Conservation (phyloP, 2,888 invertebrate genomes). For the Branchellion lobata region DNA sequence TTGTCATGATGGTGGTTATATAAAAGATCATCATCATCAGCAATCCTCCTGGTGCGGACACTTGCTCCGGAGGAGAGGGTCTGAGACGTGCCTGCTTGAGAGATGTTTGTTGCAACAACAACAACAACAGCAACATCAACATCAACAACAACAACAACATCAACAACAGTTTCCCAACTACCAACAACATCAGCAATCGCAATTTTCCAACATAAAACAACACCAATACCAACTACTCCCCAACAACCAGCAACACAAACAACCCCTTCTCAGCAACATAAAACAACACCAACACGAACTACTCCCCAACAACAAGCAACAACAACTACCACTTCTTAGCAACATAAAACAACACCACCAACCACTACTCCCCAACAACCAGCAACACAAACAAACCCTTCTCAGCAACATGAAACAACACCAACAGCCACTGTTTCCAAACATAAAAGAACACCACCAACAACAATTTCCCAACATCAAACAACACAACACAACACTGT, state of each 20-base stretch:
- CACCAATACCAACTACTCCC: neutral
- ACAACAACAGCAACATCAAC: too few species aligned
- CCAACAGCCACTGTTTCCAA: too few species aligned
- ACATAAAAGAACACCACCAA: too few species aligned
- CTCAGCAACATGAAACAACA: too few species aligned
- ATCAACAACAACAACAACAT: neutral
- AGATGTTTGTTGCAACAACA: neutral
- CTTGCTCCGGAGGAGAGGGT: neutral
- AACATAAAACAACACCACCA: too few species aligned
- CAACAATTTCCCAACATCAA: too few species aligned
- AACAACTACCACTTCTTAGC: too few species aligned
- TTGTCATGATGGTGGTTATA: neutral
- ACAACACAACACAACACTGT: too few species aligned
- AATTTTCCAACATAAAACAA: neutral
- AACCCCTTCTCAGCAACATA: neutral
- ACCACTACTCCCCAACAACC: too few species aligned
- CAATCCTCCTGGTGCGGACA: neutral
- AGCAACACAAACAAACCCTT: too few species aligned
- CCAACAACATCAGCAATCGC: neutral
- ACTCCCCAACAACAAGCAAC: neutral
- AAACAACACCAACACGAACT: neutral
- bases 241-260: neutral
- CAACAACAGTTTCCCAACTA: neutral
- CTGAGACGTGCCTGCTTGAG: neutral
- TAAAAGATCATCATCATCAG: neutral